Evolutionary conservation across 2,797 vertebrate species (phyloP).

Genomic region (Cuculus canorus): DNA sequence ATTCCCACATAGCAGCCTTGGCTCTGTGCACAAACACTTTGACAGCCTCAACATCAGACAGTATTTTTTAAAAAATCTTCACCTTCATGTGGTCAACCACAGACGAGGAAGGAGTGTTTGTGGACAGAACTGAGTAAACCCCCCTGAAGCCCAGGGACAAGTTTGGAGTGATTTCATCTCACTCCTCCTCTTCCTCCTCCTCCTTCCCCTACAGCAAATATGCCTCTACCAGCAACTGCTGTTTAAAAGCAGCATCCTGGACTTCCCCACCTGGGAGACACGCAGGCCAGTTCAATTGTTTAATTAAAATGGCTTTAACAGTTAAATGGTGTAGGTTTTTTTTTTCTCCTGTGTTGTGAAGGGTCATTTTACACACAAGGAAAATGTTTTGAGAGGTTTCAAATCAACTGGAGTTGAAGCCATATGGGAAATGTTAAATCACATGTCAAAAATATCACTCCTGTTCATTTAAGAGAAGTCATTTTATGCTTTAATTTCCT

Average conservation of each 20-base stretch:
- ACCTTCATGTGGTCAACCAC: background rate
- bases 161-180: background rate
- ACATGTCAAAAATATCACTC: constrained; percentile 36
- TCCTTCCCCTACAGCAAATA: background rate
- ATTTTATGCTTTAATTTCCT: constrained; percentile 23
- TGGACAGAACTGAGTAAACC: background rate
- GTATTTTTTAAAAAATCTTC: background rate
- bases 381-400: constrained; percentile 16
- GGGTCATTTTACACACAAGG: background rate
- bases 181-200: too few relatives aligned
- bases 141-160: background rate
- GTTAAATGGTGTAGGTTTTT: background rate
- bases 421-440: constrained; percentile 34
- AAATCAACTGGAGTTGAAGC: background rate
- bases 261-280: background rate
- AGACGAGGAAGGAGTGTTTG: background rate
- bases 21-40: background rate
- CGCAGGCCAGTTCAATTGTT: background rate
- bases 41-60: background rate
- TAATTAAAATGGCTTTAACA: background rate
- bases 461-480: background rate
- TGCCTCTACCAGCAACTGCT: background rate
- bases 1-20: accelerated
- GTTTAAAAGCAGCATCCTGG: background rate
- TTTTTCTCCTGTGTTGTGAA: background rate